A percentile compares a stretch with the other conserved stretches of the same genome.
These are phyloP conservation scores for Phymastichus coffea DNA, from an alignment of 1,140 invertebrate species.

Conservation along the genomic window DNA sequence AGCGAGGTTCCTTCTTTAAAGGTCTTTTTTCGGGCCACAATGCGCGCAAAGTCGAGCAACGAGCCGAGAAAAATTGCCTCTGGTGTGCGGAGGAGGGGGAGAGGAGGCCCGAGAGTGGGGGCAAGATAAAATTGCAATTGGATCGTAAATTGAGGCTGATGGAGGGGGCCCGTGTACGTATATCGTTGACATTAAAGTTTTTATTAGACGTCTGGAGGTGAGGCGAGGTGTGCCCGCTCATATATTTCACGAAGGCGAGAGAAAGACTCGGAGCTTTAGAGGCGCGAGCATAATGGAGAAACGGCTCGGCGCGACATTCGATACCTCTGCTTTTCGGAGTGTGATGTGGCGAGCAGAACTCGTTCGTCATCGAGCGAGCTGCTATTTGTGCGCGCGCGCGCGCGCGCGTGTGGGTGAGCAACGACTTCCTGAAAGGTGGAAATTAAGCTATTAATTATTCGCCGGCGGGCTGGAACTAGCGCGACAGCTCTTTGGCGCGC, in stretches of 20 bases:
- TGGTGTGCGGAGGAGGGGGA: no score
- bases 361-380: conserved; percentile 25
- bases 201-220: background rate
- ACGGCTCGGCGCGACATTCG: background rate
- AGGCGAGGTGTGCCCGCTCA: background rate
- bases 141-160: conserved; percentile 4
- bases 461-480: conserved; percentile 27
- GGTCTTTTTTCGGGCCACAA: background rate
- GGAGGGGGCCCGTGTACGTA: background rate
- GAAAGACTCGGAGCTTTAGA: no score
- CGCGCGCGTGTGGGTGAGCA: background rate
- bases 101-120: no score
- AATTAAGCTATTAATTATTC: conserved; percentile 53
- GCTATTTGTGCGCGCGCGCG: background rate
- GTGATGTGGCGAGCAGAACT: conserved; percentile 35
- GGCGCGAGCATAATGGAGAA: background rate
- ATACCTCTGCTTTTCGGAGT: conserved; percentile 8
- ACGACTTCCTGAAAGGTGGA: conserved; percentile 47
- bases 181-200: conserved; percentile 21
- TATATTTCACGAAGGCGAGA: background rate
- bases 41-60: background rate
- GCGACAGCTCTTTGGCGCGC: no score
- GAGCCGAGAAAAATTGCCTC: background rate
- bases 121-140: conserved; percentile 2
- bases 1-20: background rate